Evolutionary conservation across 2,888 invertebrate genomes (phyloP), one percentile per base, ranked within the genome.

Genomic region (Hypena proboscidalis): DNA sequence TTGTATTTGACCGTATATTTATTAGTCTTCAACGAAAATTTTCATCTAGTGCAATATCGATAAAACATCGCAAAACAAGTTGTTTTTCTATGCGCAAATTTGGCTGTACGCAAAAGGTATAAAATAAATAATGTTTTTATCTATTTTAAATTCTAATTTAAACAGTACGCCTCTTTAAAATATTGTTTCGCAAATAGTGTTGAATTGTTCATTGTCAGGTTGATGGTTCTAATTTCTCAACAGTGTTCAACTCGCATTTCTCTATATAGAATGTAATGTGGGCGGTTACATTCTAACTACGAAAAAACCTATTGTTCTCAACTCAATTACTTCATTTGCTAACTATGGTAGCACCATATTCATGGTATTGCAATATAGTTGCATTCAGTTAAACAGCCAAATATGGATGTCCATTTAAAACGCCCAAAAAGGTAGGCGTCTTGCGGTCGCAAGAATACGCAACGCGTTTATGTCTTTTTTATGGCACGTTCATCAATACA

Each of bases 21-120:
- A 25, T 25, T 39, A 52, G 31, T 19, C 54, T 58, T 53, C 23
- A 6, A 36, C 33, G 38, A 33, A n/a, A 39, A 46, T 27, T 6
- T 38, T 7, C 37, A 39, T 26, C 25, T 14, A 17, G 26, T 19
- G 31, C 38, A 30, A n/a, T n/a, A n/a, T n/a, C n/a, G n/a, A n/a
- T n/a, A n/a, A n/a, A n/a, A n/a, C n/a, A n/a, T n/a, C n/a, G n/a
- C n/a, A n/a, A n/a, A n/a, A n/a, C n/a, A n/a, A n/a, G n/a, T n/a
- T n/a, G n/a, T n/a, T n/a, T n/a, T n/a, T n/a, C n/a, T n/a, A n/a
- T n/a, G n/a, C n/a, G n/a, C n/a, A n/a, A n/a, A n/a, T n/a, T n/a
- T n/a, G n/a, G n/a, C n/a, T 41, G 15, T 39, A 29, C 17, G 31
- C 45, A 38, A 21, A 21, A 26, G 20, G 35, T 32, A 20, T 38